Conservation (phyloP, 2,888 invertebrate genomes). For the Margaritifera margaritifera region DNA sequence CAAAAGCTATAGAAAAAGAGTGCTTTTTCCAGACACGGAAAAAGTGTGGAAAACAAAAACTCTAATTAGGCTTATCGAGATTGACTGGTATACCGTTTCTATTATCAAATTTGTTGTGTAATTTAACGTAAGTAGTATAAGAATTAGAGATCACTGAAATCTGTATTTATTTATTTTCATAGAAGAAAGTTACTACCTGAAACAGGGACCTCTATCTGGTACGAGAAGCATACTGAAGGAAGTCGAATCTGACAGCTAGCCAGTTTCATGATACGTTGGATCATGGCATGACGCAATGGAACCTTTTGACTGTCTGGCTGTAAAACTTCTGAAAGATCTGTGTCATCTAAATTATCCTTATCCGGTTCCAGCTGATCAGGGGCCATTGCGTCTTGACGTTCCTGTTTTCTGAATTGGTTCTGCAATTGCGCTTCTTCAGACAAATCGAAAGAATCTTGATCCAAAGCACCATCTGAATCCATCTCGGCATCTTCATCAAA, state of each 20-base stretch:
- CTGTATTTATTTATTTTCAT: too few species aligned
- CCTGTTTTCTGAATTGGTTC: not conserved
- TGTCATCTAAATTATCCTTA: slow-evolving; percentile 12
- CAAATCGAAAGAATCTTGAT: too few species aligned
- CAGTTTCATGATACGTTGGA: slow-evolving; percentile 34
- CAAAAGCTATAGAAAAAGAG: too few species aligned
- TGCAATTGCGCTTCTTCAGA: too few species aligned
- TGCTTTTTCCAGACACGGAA: too few species aligned
- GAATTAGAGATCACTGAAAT: too few species aligned
- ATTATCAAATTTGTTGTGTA: too few species aligned
- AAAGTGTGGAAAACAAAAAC: too few species aligned
- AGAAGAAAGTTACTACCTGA: too few species aligned
- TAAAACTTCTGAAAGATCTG: slow-evolving; percentile 21
- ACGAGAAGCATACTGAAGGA: slow-evolving; percentile 53
- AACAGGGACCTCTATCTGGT: slow-evolving; percentile 44
- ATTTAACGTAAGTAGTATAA: too few species aligned
- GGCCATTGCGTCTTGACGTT: not conserved
- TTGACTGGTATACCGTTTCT: too few species aligned
- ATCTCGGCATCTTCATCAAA: slow-evolving; percentile 2
- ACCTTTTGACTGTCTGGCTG: slow-evolving; percentile 14
- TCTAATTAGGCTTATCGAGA: too few species aligned
- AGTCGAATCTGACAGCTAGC: slow-evolving; percentile 40
- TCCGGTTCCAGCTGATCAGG: slow-evolving; percentile 5
- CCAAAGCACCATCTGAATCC: not conserved
- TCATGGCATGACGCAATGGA: slow-evolving; percentile 10